These are phyloP conservation scores for Ovis canadensis DNA, from an alignment of 2,113 vertebrate genomes.

Conservation along the genomic window DNA sequence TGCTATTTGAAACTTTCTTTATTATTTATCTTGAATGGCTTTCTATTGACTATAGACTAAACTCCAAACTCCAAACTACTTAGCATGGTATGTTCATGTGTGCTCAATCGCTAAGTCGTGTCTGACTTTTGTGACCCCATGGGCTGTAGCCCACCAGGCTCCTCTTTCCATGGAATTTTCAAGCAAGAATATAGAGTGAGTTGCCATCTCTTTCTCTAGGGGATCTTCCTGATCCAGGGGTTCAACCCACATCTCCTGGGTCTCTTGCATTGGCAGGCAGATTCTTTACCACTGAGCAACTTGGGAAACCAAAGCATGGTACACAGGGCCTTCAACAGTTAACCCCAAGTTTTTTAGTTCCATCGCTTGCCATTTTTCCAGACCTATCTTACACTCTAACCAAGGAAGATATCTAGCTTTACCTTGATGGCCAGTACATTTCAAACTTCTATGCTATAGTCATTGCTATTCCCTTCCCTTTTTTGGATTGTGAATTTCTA, in stretches of 20 bases:
- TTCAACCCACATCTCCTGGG: background rate
- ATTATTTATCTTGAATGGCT: background rate
- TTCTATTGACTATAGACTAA: background rate
- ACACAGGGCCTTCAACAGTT: background rate
- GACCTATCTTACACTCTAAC: background rate
- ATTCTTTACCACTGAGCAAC: background rate
- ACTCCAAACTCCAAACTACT: background rate
- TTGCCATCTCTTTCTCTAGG: background rate
- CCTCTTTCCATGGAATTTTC: background rate
- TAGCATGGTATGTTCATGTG: background rate
- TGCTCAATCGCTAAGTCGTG: background rate
- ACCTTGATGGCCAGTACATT: background rate
- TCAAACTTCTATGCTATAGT: background rate
- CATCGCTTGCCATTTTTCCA: background rate
- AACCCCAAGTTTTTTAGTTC: background rate
- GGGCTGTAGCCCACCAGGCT: background rate
- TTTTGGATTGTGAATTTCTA: conserved; percentile 28
- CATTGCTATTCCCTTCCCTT: background rate
- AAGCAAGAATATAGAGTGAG: background rate
- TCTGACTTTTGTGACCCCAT: background rate
- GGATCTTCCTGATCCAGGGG: background rate
- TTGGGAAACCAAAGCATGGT: background rate
- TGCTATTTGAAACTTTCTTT: background rate
- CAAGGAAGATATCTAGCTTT: background rate
- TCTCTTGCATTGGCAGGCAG: background rate